These are phyloP conservation scores for Alloplasta piceator DNA, from an alignment of 2,888 invertebrate species.

Conservation along the genomic window DNA sequence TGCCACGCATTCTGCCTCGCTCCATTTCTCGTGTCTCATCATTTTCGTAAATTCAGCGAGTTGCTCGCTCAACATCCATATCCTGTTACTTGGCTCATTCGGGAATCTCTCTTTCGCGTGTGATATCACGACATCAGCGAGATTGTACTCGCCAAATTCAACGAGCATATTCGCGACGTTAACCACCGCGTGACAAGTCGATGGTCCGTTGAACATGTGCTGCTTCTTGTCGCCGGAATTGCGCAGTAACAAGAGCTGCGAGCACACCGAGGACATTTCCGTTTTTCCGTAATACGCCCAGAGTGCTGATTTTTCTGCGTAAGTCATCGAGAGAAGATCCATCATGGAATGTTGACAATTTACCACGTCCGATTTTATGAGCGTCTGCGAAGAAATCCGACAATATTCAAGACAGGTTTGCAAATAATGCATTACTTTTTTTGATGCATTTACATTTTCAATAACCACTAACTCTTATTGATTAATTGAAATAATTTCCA, in stretches of 20 bases:
- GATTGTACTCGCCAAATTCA: slow-evolving; percentile 85
- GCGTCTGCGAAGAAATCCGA: slow-evolving; percentile 85
- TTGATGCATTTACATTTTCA: too few relatives aligned
- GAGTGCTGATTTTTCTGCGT: slow-evolving; percentile 92
- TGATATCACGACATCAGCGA: slow-evolving; percentile 86
- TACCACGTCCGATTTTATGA: slow-evolving; percentile 93
- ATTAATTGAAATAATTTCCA: too few relatives aligned
- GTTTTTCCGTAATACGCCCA: slow-evolving; percentile 96
- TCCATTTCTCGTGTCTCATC: slow-evolving; percentile 83
- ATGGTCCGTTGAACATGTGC: slow-evolving; percentile 87
- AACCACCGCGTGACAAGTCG: slow-evolving; percentile 89
- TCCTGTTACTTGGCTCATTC: slow-evolving; percentile 85
- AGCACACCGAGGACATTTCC: slow-evolving; percentile 92
- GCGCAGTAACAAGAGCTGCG: slow-evolving; percentile 91
- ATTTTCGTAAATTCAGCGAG: slow-evolving; percentile 84
- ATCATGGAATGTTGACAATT: slow-evolving; percentile 93
- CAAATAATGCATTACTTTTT: background rate
- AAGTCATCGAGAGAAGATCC: slow-evolving; percentile 91
- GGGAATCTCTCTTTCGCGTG: slow-evolving; percentile 88
- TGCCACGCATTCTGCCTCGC: slow-evolving; percentile 84
- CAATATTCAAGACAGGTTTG: background rate
- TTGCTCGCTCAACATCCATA: slow-evolving; percentile 89
- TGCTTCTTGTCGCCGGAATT: slow-evolving; percentile 87
- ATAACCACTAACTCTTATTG: too few relatives aligned
- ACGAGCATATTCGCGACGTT: slow-evolving; percentile 87